A percentile compares a stretch with the other conserved stretches of the same genome.
These are phyloP conservation scores for Larimichthys crocea DNA, from an alignment of 2,113 vertebrate genomes.

Conservation along the genomic window DNA sequence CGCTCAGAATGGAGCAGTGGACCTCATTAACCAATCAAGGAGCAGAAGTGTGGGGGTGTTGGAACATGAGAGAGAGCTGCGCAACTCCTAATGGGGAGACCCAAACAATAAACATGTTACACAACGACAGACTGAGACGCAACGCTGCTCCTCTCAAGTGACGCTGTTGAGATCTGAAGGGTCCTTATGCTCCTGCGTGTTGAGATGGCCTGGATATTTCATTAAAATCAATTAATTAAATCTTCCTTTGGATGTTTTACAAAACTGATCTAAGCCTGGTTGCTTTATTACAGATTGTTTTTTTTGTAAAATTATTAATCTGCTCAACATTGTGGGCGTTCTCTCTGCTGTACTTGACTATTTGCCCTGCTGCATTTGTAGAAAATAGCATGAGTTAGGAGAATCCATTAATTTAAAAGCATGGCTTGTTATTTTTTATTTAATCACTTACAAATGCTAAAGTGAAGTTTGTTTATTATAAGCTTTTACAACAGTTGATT, in stretches of 20 bases:
- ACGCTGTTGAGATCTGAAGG: conserved; percentile 16
- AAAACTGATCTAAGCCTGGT: conserved; percentile 15
- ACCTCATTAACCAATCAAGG: conserved; percentile 78
- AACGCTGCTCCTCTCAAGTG: conserved; percentile 37
- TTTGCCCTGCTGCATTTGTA: conserved; percentile 13
- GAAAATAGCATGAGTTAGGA: conserved; percentile 2
- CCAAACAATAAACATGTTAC: conserved; percentile 76
- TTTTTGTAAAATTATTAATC: neutral
- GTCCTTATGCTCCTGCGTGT: conserved; percentile 15
- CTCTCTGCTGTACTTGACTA: conserved; percentile 10
- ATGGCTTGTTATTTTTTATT: neutral
- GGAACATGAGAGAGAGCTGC: conserved; percentile 51
- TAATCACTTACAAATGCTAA: neutral
- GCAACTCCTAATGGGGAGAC: conserved; percentile 40
- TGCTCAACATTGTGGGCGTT: conserved; percentile 26
- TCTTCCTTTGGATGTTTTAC: neutral
- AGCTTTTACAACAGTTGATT: neutral
- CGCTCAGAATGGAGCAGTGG: conserved; percentile 46
- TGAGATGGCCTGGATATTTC: conserved; percentile 37
- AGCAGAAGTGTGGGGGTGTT: conserved; percentile 70
- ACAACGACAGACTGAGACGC: conserved; percentile 30
- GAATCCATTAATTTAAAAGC: conserved; percentile 27
- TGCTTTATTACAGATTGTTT: neutral
- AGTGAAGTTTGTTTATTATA: neutral
- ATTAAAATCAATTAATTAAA: conserved; percentile 23